These are phyloP conservation scores for Panagrolaimus sp. DNA, from an alignment of 1,140 invertebrate species.

Conservation along the genomic window DNA sequence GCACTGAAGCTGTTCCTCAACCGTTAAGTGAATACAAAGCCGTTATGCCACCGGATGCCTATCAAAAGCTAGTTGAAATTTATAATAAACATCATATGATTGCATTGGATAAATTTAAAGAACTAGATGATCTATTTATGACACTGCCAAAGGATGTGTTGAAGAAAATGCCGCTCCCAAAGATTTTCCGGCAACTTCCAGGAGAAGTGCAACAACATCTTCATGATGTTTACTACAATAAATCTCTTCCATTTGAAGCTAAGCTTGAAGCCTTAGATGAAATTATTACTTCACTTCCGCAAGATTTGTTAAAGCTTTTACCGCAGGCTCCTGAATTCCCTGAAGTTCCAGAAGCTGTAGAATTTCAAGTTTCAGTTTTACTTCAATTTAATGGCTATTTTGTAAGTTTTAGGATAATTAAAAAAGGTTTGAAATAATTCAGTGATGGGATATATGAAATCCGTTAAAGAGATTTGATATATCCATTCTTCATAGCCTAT, in stretches of 20 bases:
- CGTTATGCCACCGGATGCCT: not conserved
- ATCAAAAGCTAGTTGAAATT: not conserved
- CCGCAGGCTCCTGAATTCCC: not conserved
- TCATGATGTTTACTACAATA: conserved; percentile 1
- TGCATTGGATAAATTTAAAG: not conserved
- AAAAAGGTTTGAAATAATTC: too few relatives aligned
- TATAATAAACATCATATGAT: not conserved
- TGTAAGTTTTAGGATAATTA: not conserved
- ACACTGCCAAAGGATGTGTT: not conserved
- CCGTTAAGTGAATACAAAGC: not conserved
- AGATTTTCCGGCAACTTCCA: not conserved
- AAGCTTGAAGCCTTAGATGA: conserved; percentile 2
- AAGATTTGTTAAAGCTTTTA: not conserved
- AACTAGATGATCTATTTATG: not conserved
- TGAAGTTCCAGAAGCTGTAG: conserved; percentile 4
- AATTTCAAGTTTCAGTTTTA: conserved; percentile 3
- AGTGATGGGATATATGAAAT: too few relatives aligned
- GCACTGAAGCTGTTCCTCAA: too few relatives aligned
- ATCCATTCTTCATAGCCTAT: too few relatives aligned
- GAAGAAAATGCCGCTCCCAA: not conserved
- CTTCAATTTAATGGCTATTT: conserved; percentile 9
- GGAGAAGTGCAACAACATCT: not conserved
- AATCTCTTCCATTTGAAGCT: not conserved
- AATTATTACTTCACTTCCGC: not conserved
- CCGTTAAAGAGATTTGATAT: too few relatives aligned